Evolutionary conservation across 2,797 vertebrate genomes (phyloP), one percentile per base, ranked within the genome.

Genomic region (Oryzias dopingdopingensis): DNA sequence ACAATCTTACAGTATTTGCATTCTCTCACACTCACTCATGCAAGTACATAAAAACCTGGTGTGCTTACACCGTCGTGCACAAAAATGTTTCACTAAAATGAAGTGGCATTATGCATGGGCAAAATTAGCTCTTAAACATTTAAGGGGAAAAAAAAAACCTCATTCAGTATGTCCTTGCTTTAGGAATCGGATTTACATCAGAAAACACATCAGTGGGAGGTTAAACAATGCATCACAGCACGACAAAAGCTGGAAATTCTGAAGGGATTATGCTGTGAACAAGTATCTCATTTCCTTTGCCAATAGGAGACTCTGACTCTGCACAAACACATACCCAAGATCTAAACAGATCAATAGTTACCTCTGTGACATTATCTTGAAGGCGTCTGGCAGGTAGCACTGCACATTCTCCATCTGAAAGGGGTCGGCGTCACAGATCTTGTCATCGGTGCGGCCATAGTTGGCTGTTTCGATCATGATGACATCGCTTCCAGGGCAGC

Each of bases 331-430:
- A 62, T 13, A 49, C 52, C 26, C 49, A 49, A 62, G 52, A 70
- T 49, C 68, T 66, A 80, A 81, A 81, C 74, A 74, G 68, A 81
- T 79, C 66, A 23, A 79, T 81, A 67, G 44, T 65, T 82, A 96
- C 95, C 95, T 95, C 89, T 93, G 95, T 16, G 95, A 95, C 94
- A 96, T 96, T 86, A 96, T 96, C 89, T 96, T 96, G 88, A 96
- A 94, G 78, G 95, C 94, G 0, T 96, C 95, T 0, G 95, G 95
- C 70, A 95, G 90, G 90, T 95, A 96, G 84, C 95, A 97, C 87
- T 96, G 94, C 74, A 95, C 93, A 0, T 97, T 97, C 86, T 96
- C 95, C 95, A 97, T 97, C 91, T 97, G 95, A 89, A 96, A 96
- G 16, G 95, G 95, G 83, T 97, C 95, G 0, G 95, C 95, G 0